Evolutionary conservation across 2,113 vertebrate species (phyloP), one percentile per base, ranked within the genome.

Genomic region (Hippocampus guttulatus): DNA sequence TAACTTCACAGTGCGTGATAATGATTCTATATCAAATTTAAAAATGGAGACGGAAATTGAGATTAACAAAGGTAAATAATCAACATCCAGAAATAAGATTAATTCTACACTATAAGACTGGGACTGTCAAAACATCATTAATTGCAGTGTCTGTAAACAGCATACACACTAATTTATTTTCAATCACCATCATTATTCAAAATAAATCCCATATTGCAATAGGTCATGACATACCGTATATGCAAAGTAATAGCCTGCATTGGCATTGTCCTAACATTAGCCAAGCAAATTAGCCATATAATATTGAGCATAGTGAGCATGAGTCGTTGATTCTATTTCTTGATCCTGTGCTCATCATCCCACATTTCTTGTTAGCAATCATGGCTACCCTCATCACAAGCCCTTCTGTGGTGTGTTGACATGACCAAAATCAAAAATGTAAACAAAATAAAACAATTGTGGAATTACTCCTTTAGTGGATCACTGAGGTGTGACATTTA

Each of bases 1-100:
- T 38, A 76, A 76, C 64, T 77, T 20, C 60, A 68, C 33, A 63
- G 52, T 64, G 68, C 49, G 69, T 78, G 49, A 51, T 25, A 67
- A 75, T 63, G 72, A 84, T 74, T 68, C 33, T 80, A 77, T 75
- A 81, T 70, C 62, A 67, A n/a, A 63, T 60, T 18, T 68, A 70
- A 66, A 79, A 71, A 80, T 69, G 69, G 49, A 80, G 40, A 20
- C 62, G 38, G 21, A 7, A 58, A 68, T 51, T 21, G 45, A 14
- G 3, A 58, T 57, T 49, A 80, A 65, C 75, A 63, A 58, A 71
- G 3, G 10, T 45, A 45, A 47, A 69, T 69, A 68, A 65, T 63
- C 25, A 64, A 45, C 38, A 65, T 38, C 20, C 62, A 71, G 64
- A 67, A 30, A 69, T 65, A 30, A 15, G 68, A 64, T n/a, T 5